A percentile compares a stretch with the other conserved stretches of the same genome.
phyloP scores from a whole-genome alignment of 2,113 vertebrate genomes.

The Centropus unirufus region DNA sequence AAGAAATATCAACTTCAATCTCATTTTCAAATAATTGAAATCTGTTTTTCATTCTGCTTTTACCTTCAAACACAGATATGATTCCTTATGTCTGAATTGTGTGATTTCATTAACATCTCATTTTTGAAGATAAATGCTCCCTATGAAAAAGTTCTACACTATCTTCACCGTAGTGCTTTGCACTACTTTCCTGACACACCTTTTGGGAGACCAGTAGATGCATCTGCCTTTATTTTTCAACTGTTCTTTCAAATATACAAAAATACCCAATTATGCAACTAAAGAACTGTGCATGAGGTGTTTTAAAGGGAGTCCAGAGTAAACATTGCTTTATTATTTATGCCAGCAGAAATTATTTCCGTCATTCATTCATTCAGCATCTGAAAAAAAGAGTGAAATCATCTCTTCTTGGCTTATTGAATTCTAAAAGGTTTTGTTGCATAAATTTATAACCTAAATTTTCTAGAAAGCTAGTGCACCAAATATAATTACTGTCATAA shows the following conservation, averaged over 20 bases:
- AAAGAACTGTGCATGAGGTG: background rate
- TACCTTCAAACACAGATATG: background rate
- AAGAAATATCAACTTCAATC: background rate
- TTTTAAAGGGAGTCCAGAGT: background rate
- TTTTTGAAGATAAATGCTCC: background rate
- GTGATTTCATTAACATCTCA: background rate
- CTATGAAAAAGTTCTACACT: fast-evolving
- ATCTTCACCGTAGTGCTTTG: background rate
- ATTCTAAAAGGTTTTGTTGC: background rate
- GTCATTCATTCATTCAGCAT: background rate
- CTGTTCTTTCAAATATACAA: background rate
- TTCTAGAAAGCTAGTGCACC: background rate
- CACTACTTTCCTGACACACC: background rate
- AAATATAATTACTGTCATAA: background rate
- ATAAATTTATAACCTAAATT: background rate
- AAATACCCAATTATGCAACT: background rate
- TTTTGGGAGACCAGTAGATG: background rate
- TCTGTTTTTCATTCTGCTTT: background rate
- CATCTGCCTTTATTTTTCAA: background rate
- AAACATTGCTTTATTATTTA: background rate
- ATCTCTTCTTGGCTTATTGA: background rate
- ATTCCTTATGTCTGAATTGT: background rate
- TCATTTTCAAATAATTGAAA: background rate
- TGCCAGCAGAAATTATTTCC: background rate
- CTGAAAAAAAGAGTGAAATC: background rate